Evolutionary conservation across 2,888 invertebrate genomes (phyloP), one percentile per base, ranked within the genome.

Genomic region (Plemyria rubiginata): DNA sequence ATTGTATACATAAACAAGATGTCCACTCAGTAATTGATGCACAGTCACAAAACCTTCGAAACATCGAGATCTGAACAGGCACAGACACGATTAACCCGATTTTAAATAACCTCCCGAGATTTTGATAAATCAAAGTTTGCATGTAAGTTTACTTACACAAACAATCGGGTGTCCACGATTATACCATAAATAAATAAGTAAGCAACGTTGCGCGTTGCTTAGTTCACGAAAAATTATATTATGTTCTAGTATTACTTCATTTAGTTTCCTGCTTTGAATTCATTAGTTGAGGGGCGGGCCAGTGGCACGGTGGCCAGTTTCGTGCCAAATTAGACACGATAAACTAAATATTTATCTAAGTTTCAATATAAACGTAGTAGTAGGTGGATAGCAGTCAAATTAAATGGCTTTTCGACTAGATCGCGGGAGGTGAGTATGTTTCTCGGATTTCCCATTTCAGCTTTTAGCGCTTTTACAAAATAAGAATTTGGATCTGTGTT

Each of bases 331-430:
- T 91, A 92, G 90, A 90, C 87, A 84, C 85, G 87, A 86, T 89
- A 91, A 89, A 87, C 81, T 85, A 91, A 92, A 92, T 92, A 92
- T 92, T 92, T 92, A 91, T 87, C 81, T 85, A 89, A 90, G 88
- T 90, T 90, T 90, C 90, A 90, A 91, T 90, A 89, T 88, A 91
- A 90, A 91, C 90, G 90, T 88, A 84, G 87, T 90, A 87, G 87
- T 87, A 88, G 90, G 90, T 88, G 88, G 86, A 88, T 89, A 87
- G 84, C 89, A 86, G 88, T 90, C 90, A 90, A 90, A 88, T 89
- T 84, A 84, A 90, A 90, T 89, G 85, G 88, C 87, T 87, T 84
- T 86, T 83, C 86, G 85, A 81, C 85, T 80, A 83, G 85, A 82
- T 85, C 84, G 90, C 89, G 89, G 88, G 88, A 87, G 90, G 89